Evolutionary conservation across 2,888 invertebrate genomes (phyloP), one percentile per base, ranked within the genome.

Genomic region (Hydrotaea diabolus): DNA sequence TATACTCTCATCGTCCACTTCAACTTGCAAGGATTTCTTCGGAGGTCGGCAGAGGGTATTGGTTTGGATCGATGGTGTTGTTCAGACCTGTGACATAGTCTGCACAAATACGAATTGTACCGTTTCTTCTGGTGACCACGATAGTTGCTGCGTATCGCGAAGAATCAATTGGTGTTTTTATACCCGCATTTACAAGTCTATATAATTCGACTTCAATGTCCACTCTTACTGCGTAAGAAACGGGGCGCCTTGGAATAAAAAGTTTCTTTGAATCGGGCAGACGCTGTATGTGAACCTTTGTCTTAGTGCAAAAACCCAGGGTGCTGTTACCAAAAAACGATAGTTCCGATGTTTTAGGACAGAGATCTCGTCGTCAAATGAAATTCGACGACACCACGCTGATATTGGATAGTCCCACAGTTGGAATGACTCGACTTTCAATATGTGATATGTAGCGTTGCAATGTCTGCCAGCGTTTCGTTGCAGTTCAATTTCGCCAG

Each of bases 61-160:
- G 36, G 39, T 79, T 74, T 46, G 64, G 1, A 23, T 87, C 86
- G 19, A 5, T 79, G 74, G 5, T 36, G 53, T 55, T 55, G 53
- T 55, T 55, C 0, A 88, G 62, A 17, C 87, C 86, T 5, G 87
- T 87, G 43, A 83, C 86, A 7, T 86, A 87, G 62, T 87, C 86
- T 4, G 79, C 86, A 78, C 86, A 88, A n/a, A 88, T 86, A 11
- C 86, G 21, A 9, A 87, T 86, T 43, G 69, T 73, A 0, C 85
- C 86, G 73, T 85, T 87, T 17, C 83, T 53, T 57, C n/a, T 72
- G 13, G 71, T 71, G 17, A 83, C 55, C 0, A 86, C 87, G 0
- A 87, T 86, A 17, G 86, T 83, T 66, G 87, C 86, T 46, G 86
- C 87, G 78, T 85, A 87, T 4, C 86, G 75, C 8, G 85, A 86